phyloP scores from a whole-genome alignment of 2,113 vertebrate species.

The Chaetodon auriga region DNA sequence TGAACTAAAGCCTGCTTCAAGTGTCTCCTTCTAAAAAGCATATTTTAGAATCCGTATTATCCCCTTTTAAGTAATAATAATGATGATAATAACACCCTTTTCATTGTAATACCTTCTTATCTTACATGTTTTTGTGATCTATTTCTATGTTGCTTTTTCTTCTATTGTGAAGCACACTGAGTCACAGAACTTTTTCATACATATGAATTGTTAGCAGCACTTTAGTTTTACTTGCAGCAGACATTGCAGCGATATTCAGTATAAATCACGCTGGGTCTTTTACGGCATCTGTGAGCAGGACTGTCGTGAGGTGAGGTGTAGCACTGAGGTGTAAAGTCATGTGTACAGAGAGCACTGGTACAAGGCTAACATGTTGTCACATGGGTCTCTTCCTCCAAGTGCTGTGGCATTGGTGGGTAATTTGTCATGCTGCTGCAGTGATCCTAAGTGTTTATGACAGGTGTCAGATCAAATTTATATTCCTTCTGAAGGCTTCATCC shows the following conservation, averaged over 20 bases:
- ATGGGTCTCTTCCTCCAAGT: constrained; percentile 61
- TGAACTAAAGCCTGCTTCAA: too few relatives aligned
- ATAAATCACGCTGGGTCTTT: neutral
- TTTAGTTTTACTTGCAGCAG: neutral
- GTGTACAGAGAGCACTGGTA: constrained; percentile 44
- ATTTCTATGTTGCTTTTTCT: too few relatives aligned
- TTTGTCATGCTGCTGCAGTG: constrained; percentile 68
- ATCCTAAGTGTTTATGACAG: constrained; percentile 79
- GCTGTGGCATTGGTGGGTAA: constrained; percentile 69
- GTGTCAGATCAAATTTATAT: constrained; percentile 80
- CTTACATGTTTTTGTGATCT: too few relatives aligned
- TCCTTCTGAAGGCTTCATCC: constrained; percentile 73
- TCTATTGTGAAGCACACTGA: too few relatives aligned
- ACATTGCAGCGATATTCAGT: neutral
- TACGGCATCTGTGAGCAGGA: constrained; percentile 4
- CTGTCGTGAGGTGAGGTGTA: constrained; percentile 10
- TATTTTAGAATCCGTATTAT: too few relatives aligned
- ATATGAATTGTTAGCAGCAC: neutral
- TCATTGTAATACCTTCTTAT: too few relatives aligned
- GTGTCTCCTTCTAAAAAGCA: too few relatives aligned
- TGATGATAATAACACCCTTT: too few relatives aligned
- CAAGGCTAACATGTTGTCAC: constrained; percentile 55
- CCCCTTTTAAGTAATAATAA: too few relatives aligned
- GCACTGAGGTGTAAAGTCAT: constrained; percentile 46
- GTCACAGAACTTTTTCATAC: too few relatives aligned